Evolutionary conservation across 2,113 vertebrate species (phyloP).

Genomic region (Emydura subglobosa): DNA sequence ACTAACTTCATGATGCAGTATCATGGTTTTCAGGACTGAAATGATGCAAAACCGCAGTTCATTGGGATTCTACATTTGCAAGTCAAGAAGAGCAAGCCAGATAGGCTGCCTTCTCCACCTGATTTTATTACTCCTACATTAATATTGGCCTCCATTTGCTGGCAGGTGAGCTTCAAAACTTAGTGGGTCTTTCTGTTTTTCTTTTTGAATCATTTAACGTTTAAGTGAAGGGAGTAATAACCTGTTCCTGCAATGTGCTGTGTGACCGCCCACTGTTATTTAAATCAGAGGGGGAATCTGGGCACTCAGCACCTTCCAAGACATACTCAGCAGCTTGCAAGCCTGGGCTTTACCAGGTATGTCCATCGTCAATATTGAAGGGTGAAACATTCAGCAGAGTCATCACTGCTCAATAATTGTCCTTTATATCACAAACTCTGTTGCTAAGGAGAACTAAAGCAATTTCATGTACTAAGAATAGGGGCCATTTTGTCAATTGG

Average conservation of each 20-base stretch:
- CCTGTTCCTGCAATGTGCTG: background rate
- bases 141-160: background rate
- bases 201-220: background rate
- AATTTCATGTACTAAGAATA: background rate
- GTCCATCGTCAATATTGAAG: background rate
- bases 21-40: background rate
- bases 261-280: background rate
- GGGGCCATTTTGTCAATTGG: background rate
- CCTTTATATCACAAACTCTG: background rate
- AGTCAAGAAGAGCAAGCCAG: background rate
- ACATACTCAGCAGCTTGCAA: background rate
- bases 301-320: background rate
- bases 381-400: background rate
- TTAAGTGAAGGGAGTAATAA: background rate
- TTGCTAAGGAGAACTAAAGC: background rate
- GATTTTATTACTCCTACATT: accelerated
- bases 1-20: background rate
- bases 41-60: background rate
- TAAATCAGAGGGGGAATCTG: background rate
- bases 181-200: background rate
- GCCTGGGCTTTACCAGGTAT: background rate
- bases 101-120: background rate
- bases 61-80: background rate
- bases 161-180: background rate
- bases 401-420: background rate